Evolutionary conservation across 2,888 invertebrate genomes (phyloP).

Genomic region (Limnephilus lunatus): DNA sequence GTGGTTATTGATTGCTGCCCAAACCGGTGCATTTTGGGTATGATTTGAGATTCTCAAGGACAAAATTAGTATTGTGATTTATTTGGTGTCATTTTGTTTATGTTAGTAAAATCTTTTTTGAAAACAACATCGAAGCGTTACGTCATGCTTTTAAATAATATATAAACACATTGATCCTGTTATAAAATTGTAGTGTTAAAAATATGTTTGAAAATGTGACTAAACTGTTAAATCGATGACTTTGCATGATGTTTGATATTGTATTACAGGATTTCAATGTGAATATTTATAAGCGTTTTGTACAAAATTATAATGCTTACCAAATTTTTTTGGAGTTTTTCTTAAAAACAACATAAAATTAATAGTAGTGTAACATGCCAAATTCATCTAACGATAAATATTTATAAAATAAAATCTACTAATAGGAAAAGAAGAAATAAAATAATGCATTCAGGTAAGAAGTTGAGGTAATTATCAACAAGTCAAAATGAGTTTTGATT

Average conservation of each 20-base stretch:
- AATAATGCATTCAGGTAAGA: conserved; percentile 39
- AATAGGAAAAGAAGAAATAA: conserved; percentile 18
- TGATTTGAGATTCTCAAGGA: too few species aligned
- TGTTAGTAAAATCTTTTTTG: background rate
- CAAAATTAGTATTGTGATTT: too few species aligned
- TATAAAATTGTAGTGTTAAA: background rate
- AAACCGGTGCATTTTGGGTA: too few species aligned
- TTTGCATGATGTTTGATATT: background rate
- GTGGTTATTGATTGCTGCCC: too few species aligned
- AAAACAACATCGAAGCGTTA: background rate
- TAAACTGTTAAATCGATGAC: background rate
- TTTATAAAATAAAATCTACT: conserved; percentile 14
- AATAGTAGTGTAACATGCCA: background rate
- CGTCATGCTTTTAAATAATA: background rate
- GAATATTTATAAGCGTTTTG: background rate
- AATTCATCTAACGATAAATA: conserved; percentile 7
- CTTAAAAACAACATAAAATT: background rate
- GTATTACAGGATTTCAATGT: background rate
- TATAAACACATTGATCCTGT: background rate
- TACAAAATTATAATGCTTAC: background rate
- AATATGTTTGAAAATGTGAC: background rate
- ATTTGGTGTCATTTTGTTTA: background rate
- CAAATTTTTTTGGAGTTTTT: background rate
- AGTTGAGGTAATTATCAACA: background rate
- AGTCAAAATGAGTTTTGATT: background rate